Evolutionary conservation across 2,113 vertebrate species (phyloP).

Genomic region (Alligator sinensis): DNA sequence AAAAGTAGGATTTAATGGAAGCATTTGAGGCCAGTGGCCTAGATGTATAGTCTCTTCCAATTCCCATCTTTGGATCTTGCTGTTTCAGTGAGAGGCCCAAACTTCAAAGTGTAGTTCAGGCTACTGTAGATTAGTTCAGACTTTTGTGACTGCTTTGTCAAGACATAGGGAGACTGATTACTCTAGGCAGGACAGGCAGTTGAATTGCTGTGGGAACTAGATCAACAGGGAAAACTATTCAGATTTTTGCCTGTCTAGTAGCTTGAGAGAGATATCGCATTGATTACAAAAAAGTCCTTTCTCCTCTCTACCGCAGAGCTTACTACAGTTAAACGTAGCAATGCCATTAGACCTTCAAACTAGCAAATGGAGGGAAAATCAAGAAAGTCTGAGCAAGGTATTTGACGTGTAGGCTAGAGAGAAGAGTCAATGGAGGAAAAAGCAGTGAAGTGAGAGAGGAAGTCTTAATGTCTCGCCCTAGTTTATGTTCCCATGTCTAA

Average conservation of each 20-base stretch:
- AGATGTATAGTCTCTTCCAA: neutral
- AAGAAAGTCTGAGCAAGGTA: conserved; percentile 21
- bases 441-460: neutral
- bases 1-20: neutral
- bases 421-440: neutral
- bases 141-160: neutral
- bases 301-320: neutral
- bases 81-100: neutral
- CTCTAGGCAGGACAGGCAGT: fast-evolving
- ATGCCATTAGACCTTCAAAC: neutral
- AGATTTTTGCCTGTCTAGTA: neutral
- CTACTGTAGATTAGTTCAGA: neutral
- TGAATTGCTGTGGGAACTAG: neutral
- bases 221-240: neutral
- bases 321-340: neutral
- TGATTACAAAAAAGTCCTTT: neutral
- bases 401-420: neutral
- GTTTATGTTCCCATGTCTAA: neutral
- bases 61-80: neutral
- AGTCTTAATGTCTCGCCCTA: neutral
- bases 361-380: conserved; percentile 39
- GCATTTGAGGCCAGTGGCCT: neutral
- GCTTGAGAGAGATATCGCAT: neutral
- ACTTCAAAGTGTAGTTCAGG: neutral
- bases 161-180: neutral